Conservation (phyloP, 2,888 invertebrate species). For the Phyto melanocephala region DNA sequence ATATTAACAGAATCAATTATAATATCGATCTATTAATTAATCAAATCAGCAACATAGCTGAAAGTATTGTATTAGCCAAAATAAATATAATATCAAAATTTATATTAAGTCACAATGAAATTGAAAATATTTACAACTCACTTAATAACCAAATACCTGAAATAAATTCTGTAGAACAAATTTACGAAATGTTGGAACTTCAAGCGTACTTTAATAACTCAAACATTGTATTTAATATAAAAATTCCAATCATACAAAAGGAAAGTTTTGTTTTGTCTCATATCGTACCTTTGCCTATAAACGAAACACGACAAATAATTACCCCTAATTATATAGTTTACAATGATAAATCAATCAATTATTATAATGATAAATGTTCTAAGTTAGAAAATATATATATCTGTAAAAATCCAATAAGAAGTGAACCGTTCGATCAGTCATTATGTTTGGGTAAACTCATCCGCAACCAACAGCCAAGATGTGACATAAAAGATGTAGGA, state of each 20-base stretch:
- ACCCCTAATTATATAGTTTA: slow-evolving; percentile 16
- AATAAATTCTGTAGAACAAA: slow-evolving; percentile 52
- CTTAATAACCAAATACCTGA: slow-evolving; percentile 40
- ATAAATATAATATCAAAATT: slow-evolving; percentile 60
- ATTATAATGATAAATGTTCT: slow-evolving; percentile 22
- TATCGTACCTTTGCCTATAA: slow-evolving; percentile 34
- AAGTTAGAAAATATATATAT: slow-evolving; percentile 25
- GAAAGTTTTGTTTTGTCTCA: no score
- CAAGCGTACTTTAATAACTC: no score
- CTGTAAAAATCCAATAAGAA: slow-evolving; percentile 7
- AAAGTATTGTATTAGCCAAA: slow-evolving; percentile 54
- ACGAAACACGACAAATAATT: slow-evolving; percentile 16
- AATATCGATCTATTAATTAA: slow-evolving; percentile 46
- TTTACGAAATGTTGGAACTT: no score
- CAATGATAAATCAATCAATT: slow-evolving; percentile 23
- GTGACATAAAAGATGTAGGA: slow-evolving; percentile 27
- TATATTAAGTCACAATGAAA: slow-evolving; percentile 38
- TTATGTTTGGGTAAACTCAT: slow-evolving; percentile 6
- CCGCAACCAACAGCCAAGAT: slow-evolving; percentile 16
- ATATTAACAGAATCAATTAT: slow-evolving; percentile 29
- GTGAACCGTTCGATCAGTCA: neutral
- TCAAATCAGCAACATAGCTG: slow-evolving; percentile 52
- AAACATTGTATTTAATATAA: no score
- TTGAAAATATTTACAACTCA: neutral
- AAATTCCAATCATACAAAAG: no score